phyloP scores from a whole-genome alignment of 2,113 vertebrate species.

The Perca fluviatilis region DNA sequence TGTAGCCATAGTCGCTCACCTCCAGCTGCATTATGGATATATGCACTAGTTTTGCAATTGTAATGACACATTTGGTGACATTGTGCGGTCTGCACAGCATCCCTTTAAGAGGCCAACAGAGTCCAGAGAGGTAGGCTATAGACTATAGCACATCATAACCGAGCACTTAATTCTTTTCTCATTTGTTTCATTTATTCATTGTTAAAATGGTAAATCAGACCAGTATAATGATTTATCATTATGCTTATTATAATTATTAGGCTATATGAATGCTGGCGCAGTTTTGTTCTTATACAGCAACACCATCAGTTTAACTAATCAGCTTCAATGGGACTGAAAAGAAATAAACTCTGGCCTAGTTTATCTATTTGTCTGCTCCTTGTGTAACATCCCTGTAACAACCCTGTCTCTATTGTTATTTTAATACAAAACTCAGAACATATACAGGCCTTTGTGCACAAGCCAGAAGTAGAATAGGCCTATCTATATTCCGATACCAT shows the following conservation, averaged over 20 bases:
- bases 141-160: neutral
- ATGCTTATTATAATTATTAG: conserved; percentile 1
- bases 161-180: neutral
- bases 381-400: neutral
- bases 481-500: conserved; percentile 51
- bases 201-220: neutral
- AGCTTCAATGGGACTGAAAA: neutral
- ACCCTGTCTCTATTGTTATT: conserved; percentile 21
- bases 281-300: neutral
- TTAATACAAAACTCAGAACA: conserved; percentile 13
- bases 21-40: conserved; percentile 10
- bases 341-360: neutral
- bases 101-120: neutral
- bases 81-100: conserved; percentile 21
- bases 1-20: neutral
- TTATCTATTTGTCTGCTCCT: conserved; percentile 4
- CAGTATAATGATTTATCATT: neutral
- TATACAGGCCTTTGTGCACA: conserved; percentile 38
- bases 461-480: conserved; percentile 5
- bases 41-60: conserved; percentile 38
- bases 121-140: neutral
- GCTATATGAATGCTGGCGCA: neutral
- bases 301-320: too few species aligned
- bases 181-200: neutral
- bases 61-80: conserved; percentile 61